Conservation (phyloP, 1,140 invertebrate genomes). For the Pseudomyrmex gracilis region DNA sequence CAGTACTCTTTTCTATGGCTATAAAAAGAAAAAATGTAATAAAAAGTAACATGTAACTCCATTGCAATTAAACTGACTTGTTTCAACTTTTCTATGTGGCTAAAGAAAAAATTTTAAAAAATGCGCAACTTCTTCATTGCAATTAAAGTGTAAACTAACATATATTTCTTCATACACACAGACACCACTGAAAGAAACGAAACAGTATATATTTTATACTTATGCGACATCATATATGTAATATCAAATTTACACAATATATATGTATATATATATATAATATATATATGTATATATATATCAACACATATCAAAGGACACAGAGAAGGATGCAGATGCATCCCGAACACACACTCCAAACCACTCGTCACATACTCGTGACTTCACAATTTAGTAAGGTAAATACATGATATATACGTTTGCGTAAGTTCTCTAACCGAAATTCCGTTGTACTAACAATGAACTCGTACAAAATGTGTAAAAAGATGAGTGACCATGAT, state of each 20-base stretch:
- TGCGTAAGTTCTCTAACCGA: constrained; percentile 8
- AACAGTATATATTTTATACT: constrained; percentile 26
- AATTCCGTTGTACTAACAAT: constrained; percentile 56
- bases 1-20: too few species aligned
- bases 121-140: neutral
- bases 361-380: constrained; percentile 50
- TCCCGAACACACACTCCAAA: neutral
- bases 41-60: neutral
- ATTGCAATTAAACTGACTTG: neutral
- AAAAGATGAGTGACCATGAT: constrained; percentile 69
- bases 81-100: too few species aligned
- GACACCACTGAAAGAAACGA: neutral
- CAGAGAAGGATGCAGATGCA: constrained; percentile 37
- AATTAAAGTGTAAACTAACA: constrained; percentile 6
- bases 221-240: constrained; percentile 30
- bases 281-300: neutral
- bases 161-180: neutral
- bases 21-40: neutral
- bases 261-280: neutral
- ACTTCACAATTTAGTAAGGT: constrained; percentile 38
- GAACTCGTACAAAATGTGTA: constrained; percentile 50
- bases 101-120: neutral
- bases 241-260: constrained; percentile 29
- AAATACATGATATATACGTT: constrained; percentile 46
- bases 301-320: constrained; percentile 40